A percentile compares a stretch with the other conserved stretches of the same genome.
phyloP scores from a whole-genome alignment of 35 echinoderm and acorn worm genomes.

The Ophioderma brevispina region DNA sequence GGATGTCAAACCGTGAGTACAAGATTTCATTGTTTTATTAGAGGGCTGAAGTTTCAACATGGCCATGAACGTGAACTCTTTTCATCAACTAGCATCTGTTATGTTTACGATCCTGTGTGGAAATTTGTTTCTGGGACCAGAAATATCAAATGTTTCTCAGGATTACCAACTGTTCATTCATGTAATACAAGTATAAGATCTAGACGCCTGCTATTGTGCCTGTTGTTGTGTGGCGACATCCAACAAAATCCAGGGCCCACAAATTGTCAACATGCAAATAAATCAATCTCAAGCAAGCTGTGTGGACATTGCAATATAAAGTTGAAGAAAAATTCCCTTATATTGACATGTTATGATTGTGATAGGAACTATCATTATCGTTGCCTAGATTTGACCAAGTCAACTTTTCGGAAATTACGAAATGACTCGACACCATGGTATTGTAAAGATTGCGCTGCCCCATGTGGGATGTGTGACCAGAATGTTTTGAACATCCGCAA shows the following conservation, averaged over 20 bases:
- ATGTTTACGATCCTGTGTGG: not conserved
- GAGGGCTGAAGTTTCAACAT: not conserved
- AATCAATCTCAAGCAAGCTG: not conserved
- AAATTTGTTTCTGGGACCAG: not conserved
- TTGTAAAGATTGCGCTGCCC: no score
- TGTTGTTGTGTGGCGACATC: no score
- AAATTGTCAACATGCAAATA: not conserved
- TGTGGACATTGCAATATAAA: not conserved
- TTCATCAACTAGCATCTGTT: not conserved
- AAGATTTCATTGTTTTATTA: not conserved
- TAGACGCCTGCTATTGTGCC: no score
- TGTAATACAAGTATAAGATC: no score
- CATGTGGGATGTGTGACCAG: no score
- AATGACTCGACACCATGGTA: not conserved
- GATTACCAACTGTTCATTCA: not conserved
- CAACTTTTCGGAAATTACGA: not conserved
- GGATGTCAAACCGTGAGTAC: not conserved
- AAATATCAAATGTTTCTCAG: not conserved
- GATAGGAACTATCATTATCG: not conserved
- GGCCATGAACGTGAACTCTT: not conserved
- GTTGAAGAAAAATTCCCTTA: not conserved
- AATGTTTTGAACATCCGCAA: no score
- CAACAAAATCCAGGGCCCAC: no score
- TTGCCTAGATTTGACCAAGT: not conserved
- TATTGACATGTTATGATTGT: not conserved